A percentile compares a stretch with the other conserved stretches of the same genome.
These are phyloP conservation scores for Stenurella melanura DNA, from an alignment of 2,888 invertebrate genomes.

Conservation along the genomic window DNA sequence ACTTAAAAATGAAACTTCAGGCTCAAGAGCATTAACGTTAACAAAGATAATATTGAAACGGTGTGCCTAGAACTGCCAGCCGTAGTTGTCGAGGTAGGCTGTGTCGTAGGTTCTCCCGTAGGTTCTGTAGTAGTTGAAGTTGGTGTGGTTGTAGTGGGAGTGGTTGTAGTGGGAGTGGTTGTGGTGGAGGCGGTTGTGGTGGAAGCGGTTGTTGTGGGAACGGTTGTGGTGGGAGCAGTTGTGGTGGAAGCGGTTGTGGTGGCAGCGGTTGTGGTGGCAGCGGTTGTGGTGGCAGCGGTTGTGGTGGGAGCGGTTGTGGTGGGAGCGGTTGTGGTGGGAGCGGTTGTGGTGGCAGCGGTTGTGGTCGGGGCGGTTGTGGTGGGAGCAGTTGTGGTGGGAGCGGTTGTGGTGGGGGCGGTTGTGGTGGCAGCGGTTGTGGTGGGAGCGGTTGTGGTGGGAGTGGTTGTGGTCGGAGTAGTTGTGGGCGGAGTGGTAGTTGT, in stretches of 20 bases:
- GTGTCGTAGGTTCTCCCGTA: not conserved
- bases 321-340: not conserved
- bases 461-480: not conserved
- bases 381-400: too few relatives aligned
- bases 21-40: not conserved
- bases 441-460: not conserved
- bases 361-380: too few relatives aligned
- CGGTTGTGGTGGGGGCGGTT: too few relatives aligned
- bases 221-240: not conserved
- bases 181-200: not conserved
- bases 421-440: too few relatives aligned
- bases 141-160: not conserved
- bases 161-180: too few relatives aligned
- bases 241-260: not conserved
- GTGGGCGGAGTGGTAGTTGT: not conserved
- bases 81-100: not conserved
- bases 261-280: not conserved
- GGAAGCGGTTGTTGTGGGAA: not conserved
- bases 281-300: too few relatives aligned
- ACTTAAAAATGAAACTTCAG: not conserved
- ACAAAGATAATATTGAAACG: not conserved
- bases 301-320: not conserved
- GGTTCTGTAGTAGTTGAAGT: too few relatives aligned
- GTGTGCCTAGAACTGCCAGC: not conserved
- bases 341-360: too few relatives aligned